These are phyloP conservation scores for Andrena praecox DNA, from an alignment of 2,888 invertebrate genomes.

Conservation along the genomic window DNA sequence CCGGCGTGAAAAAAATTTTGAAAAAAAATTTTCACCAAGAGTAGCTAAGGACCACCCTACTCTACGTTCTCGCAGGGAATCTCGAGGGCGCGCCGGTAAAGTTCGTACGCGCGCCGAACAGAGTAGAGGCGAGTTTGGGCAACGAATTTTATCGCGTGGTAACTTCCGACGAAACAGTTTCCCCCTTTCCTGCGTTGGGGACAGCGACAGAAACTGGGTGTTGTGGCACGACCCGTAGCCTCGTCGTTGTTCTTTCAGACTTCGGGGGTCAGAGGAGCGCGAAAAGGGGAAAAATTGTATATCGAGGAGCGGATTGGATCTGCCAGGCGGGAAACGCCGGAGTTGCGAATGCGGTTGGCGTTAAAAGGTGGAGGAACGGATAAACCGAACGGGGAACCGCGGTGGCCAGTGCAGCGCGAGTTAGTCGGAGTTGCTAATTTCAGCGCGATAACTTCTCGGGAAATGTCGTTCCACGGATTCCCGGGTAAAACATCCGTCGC, in stretches of 20 bases:
- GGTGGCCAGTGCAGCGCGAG: neutral
- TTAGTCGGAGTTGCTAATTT: constrained; percentile 48
- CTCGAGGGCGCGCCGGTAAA: constrained; percentile 17
- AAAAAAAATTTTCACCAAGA: too few species aligned
- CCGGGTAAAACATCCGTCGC: constrained; percentile 19
- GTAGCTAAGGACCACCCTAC: too few species aligned
- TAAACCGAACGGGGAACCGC: neutral
- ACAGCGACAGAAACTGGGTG: neutral
- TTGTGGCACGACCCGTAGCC: neutral
- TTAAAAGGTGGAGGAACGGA: neutral
- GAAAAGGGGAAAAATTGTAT: too few species aligned
- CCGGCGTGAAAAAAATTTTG: too few species aligned
- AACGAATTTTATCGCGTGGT: neutral
- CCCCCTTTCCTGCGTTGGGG: neutral
- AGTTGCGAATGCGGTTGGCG: neutral
- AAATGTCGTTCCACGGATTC: constrained; percentile 31
- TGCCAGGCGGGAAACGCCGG: neutral
- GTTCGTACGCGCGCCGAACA: neutral
- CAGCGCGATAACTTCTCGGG: constrained; percentile 27
- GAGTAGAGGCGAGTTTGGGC: neutral
- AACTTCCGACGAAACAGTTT: neutral
- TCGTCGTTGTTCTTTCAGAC: neutral
- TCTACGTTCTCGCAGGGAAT: too few species aligned
- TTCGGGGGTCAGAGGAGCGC: neutral
- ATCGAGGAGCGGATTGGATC: too few species aligned